Percentiles rank a stretch among this genome's conserved stretches.
Conservation (phyloP, 2,888 invertebrate genomes). For the Drosophila paranaensis region DNA sequence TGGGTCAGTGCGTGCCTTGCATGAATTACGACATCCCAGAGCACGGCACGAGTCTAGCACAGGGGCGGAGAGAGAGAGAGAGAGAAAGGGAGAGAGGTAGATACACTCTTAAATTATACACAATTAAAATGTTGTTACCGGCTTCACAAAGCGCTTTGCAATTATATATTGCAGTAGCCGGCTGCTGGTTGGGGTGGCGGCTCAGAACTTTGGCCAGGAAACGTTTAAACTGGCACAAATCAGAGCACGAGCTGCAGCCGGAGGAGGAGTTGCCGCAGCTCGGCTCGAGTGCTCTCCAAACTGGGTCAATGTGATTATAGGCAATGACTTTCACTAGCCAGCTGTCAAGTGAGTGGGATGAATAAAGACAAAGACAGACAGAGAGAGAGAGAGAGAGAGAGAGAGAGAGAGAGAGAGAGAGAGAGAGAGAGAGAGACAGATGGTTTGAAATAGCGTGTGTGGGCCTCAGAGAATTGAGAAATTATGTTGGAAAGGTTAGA, state of each 20-base stretch:
- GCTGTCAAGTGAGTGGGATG: constrained; percentile 60
- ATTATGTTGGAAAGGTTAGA: constrained; percentile 39
- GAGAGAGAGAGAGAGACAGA: not conserved
- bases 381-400: not conserved
- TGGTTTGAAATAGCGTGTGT: constrained; percentile 5
- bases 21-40: constrained; percentile 63
- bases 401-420: not conserved
- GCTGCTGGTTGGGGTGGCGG: constrained; percentile 11
- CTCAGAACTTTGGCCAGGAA: constrained; percentile 72
- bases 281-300: constrained; percentile 30
- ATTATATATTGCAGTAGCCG: constrained; percentile 41
- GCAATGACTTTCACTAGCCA: constrained; percentile 65
- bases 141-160: constrained; percentile 49
- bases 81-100: not conserved
- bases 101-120: constrained; percentile 58
- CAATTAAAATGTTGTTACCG: constrained; percentile 68
- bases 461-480: constrained; percentile 34
- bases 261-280: constrained; percentile 7
- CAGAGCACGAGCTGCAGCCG: constrained; percentile 30
- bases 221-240: constrained; percentile 56
- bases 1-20: constrained; percentile 70
- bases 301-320: constrained; percentile 74
- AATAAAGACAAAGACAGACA: constrained; percentile 8
- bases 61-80: not conserved
- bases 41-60: constrained; percentile 32